Evolutionary conservation across 1,140 invertebrate species (phyloP), one percentile per base, ranked within the genome.

Genomic region (Drosophila punjabiensis): DNA sequence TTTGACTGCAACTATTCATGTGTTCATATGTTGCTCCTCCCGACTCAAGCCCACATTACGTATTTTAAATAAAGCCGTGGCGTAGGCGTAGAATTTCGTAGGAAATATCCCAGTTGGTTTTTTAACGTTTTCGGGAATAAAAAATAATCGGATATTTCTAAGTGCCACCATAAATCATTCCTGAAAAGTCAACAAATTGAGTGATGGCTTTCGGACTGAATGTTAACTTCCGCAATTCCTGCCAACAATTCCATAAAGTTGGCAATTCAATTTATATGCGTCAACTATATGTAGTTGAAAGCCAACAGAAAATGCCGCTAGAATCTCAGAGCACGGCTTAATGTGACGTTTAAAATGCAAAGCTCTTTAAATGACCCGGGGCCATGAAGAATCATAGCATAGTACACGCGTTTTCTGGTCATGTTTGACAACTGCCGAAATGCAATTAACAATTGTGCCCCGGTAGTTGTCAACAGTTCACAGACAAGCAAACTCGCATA

Each of bases 391-490:
- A 88, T 78, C 76, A 60, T 84, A 47, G 53, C 76, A 60, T 84
- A 53, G 53, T 58, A 81, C 73, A 84, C 55, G 67, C 59, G 75
- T 79, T 74, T 74, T 61, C 75, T 79, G 81, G 78, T 64, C 79
- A 77, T 90, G 86, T 89, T 74, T 86, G 86, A 90, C 82, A 91
- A 91, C 81, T 80, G 74, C 81, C 81, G 66, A 91, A 91, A 91
- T 91, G 90, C 89, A 91, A 91, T 91, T 91, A 91, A 92, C 88
- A 91, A 88, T 91, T 91, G 89, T 85, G 69, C 76, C 74, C 68
- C 61, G 67, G 69, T 43, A 80, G 68, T 87, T 79, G 87, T 83
- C 63, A 63, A 61, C 39, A 77, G 56, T 47, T 33, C 60, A 43
- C 48, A 80, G 39, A 55, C 58, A 43, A 35, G 73, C 56, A 58